Conservation (phyloP, 2,113 vertebrate genomes). For the Pycnonotus jocosus region DNA sequence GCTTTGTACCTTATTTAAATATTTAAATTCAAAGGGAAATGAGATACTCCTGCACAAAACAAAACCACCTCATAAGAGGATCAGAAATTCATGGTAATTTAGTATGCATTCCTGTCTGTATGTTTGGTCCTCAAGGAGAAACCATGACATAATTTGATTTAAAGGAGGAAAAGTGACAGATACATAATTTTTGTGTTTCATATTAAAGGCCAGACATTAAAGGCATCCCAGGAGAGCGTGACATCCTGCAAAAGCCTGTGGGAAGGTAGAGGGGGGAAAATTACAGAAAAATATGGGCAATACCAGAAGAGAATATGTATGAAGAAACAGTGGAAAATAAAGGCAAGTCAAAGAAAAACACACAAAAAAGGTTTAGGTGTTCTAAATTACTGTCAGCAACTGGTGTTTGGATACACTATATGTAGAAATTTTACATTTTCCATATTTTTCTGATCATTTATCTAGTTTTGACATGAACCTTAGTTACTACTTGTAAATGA, state of each 20-base stretch:
- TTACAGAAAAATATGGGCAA: neutral
- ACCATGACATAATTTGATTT: neutral
- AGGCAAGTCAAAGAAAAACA: neutral
- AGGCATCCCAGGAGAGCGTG: neutral
- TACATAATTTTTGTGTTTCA: neutral
- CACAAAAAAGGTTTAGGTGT: rapidly evolving
- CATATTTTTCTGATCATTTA: neutral
- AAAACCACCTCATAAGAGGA: neutral
- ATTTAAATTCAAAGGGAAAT: neutral
- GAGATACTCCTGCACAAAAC: neutral
- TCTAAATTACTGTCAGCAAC: neutral
- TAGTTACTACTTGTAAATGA: neutral
- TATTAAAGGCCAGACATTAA: neutral
- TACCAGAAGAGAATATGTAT: neutral
- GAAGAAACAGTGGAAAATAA: neutral
- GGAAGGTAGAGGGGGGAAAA: neutral
- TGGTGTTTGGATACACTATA: neutral
- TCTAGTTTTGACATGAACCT: neutral
- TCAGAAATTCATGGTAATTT: neutral
- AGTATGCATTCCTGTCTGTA: neutral
- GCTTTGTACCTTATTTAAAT: neutral
- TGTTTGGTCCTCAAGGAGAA: neutral
- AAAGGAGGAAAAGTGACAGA: neutral
- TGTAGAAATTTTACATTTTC: neutral
- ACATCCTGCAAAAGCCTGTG: neutral